A percentile compares a stretch with the other conserved stretches of the same genome.
Evolutionary conservation across 2,888 invertebrate genomes (phyloP).

Genomic region (Drosophila hamatofila): DNA sequence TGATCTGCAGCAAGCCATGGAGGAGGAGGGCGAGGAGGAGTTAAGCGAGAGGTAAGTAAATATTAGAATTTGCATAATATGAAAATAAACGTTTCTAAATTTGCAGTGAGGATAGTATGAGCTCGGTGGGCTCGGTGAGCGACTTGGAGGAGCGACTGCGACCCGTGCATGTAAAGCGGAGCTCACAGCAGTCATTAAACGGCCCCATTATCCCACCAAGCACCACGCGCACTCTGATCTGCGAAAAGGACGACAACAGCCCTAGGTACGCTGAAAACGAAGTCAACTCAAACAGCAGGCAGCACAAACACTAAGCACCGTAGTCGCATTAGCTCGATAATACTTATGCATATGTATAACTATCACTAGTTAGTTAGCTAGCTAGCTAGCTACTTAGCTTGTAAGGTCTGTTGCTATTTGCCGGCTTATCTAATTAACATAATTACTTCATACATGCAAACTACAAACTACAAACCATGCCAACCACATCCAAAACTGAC

Average conservation of each 20-base stretch:
- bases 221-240: conserved; percentile 83
- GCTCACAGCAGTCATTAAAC: conserved; percentile 71
- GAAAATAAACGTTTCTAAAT: background rate
- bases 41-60: conserved; percentile 83
- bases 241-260: conserved; percentile 84
- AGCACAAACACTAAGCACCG: conserved; percentile 77
- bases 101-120: conserved; percentile 78
- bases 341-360: conserved; percentile 46
- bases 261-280: conserved; percentile 84
- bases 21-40: conserved; percentile 91
- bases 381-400: conserved; percentile 51
- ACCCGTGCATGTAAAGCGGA: conserved; percentile 82
- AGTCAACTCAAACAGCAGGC: conserved; percentile 78
- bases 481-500: conserved; percentile 73
- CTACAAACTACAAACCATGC: conserved; percentile 63
- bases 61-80: background rate
- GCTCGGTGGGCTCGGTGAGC: conserved; percentile 83
- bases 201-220: conserved; percentile 60
- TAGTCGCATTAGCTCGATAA: conserved; percentile 60
- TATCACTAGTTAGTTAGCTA: conserved; percentile 56
- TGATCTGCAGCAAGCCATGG: conserved; percentile 96
- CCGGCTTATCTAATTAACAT: conserved; percentile 78
- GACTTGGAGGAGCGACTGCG: conserved; percentile 84
- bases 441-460: conserved; percentile 77
- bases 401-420: conserved; percentile 75